Conservation (phyloP, 2,797 vertebrate genomes). For the Bradypus variegatus region DNA sequence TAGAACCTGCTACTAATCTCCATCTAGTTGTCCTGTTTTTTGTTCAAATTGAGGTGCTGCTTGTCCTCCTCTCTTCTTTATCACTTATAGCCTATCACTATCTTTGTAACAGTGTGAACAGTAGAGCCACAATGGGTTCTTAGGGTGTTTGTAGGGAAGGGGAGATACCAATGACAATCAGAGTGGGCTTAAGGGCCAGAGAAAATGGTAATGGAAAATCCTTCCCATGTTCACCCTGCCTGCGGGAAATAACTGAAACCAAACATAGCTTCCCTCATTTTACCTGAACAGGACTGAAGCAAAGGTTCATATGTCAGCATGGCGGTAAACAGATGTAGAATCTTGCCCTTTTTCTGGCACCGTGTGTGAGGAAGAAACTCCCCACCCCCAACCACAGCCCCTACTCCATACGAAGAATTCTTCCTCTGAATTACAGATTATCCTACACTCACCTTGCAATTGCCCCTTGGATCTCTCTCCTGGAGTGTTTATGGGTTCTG, state of each 20-base stretch:
- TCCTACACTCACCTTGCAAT: neutral
- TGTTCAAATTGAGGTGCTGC: neutral
- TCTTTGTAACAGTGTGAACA: constrained; percentile 4
- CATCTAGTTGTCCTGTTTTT: neutral
- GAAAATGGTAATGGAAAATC: neutral
- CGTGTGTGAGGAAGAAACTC: neutral
- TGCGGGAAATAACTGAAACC: neutral
- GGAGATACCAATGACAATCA: neutral
- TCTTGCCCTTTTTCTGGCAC: neutral
- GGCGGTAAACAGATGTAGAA: neutral
- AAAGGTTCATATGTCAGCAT: constrained; percentile 3
- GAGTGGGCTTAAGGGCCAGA: neutral
- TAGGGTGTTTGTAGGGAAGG: neutral
- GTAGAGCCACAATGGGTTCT: constrained; percentile 1
- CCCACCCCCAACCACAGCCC: neutral
- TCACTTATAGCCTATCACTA: neutral
- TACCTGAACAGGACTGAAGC: neutral
- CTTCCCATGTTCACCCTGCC: neutral
- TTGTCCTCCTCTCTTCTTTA: constrained; percentile 11
- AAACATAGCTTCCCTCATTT: constrained; percentile 17
- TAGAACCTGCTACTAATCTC: neutral
- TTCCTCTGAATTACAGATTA: neutral
- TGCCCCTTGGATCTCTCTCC: constrained; percentile 11
- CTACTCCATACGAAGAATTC: neutral
- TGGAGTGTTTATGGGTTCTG: neutral